Conservation (phyloP, 2,113 vertebrate genomes). For the Steatornis caripensis region DNA sequence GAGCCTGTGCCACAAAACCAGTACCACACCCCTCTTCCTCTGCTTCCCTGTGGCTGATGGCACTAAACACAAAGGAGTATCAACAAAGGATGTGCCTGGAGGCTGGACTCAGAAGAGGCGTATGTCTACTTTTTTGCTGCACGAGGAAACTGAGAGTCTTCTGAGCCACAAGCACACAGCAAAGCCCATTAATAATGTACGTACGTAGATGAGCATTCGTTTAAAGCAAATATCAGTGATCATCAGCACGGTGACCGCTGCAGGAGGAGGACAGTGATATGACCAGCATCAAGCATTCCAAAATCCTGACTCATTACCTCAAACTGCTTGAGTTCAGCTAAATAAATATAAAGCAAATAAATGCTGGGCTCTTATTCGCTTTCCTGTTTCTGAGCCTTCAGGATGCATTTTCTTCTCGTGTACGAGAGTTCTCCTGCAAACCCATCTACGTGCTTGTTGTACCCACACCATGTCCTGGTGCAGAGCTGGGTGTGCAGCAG, state of each 20-base stretch:
- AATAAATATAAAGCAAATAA: background rate
- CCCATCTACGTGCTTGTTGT: background rate
- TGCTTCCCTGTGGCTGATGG: fast-evolving
- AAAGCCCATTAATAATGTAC: background rate
- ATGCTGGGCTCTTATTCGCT: fast-evolving
- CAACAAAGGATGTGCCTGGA: background rate
- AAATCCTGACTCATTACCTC: background rate
- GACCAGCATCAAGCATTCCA: background rate
- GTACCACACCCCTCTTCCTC: background rate
- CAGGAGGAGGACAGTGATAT: background rate
- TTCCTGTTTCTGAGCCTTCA: background rate
- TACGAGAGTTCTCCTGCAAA: fast-evolving
- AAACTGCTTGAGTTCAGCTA: background rate
- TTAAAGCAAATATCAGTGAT: background rate
- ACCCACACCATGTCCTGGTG: background rate
- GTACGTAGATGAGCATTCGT: background rate
- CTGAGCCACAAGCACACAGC: background rate
- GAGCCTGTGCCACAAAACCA: background rate
- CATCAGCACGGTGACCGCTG: background rate
- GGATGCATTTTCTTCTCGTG: fast-evolving
- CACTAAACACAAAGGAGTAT: background rate
- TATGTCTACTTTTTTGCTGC: fast-evolving
- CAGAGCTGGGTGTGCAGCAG: background rate
- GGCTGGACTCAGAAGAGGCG: background rate
- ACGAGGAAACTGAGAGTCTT: background rate